phyloP scores from a whole-genome alignment of 2,888 invertebrate genomes.

The Tiliacea citrago region DNA sequence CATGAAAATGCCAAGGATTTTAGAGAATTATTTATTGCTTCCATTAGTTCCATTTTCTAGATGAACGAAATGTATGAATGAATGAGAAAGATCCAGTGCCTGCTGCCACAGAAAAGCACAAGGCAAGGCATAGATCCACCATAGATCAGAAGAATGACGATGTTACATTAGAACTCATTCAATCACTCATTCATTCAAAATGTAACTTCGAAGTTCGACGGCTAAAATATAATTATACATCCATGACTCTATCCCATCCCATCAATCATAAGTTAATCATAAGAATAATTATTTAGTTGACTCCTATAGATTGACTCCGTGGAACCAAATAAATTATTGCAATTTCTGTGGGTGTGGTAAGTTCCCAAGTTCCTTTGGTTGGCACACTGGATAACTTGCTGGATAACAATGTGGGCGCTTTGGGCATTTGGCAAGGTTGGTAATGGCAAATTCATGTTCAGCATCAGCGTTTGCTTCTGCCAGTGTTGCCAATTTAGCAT shows the following conservation, averaged over 20 bases:
- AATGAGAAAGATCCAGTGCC: background rate
- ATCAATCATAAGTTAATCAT: background rate
- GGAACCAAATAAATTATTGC: background rate
- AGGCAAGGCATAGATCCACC: background rate
- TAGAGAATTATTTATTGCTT: constrained; percentile 27
- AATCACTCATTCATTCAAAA: constrained; percentile 5
- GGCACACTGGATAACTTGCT: too few relatives aligned
- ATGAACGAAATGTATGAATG: constrained; percentile 7
- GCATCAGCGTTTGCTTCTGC: too few relatives aligned
- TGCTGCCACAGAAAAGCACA: background rate
- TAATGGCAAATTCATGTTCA: background rate
- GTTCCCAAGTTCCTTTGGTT: background rate
- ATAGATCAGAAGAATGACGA: background rate
- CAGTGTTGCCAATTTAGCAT: too few relatives aligned
- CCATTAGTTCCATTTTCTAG: constrained; percentile 12
- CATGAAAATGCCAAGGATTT: constrained; percentile 62
- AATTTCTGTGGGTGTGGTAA: background rate
- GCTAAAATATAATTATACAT: background rate
- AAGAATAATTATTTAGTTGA: background rate
- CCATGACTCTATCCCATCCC: background rate
- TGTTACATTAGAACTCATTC: background rate
- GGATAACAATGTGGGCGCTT: too few relatives aligned
- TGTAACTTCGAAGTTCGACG: too few relatives aligned
- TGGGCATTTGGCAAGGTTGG: background rate
- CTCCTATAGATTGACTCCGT: background rate